Base-by-base conservation (phyloP, 2,888 invertebrate species). In the Eristalis arbustorum region DNA sequence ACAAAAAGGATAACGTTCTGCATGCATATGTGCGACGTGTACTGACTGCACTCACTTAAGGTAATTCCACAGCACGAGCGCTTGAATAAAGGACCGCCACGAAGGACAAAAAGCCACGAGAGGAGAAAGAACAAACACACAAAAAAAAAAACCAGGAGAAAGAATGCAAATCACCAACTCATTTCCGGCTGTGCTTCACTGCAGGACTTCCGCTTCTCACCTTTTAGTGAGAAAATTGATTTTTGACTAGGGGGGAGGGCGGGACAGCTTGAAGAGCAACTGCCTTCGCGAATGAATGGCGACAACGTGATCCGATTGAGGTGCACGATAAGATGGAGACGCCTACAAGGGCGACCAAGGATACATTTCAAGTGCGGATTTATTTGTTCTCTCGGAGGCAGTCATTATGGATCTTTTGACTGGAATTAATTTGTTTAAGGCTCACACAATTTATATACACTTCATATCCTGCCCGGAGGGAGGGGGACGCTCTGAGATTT, bases 231-330 rank as follows among this genome's bases (percentile, higher is more conserved):
- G 13, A 73, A 18, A 73, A 81, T 81, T 68, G 76, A 81, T 81
- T 77, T 73, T 77, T 49, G 59, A 71, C 63, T 63, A n/a, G n/a
- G n/a, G n/a, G n/a, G n/a, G n/a, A n/a, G n/a, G n/a, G n/a, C n/a
- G n/a, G n/a, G n/a, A n/a, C 14, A 14, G 3, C 11, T 14, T 14
- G 14, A 11, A n/a, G n/a, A 14, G 40, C 13, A 56, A 67, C 59
- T 69, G 59, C 22, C 25, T 25, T 61, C 28, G 69, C 49, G 22
- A 23, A 75, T 71, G 11, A 62, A 67, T 76, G 62, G 22, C 62
- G 73, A 34, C 81, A 49, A 85, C 85, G 85, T 81, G 81, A 77
- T 85, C 76, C 56, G 76, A 85, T 77, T 81, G 73, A 77, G 73
- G 77, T 64, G 77, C 69, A 22, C 49, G 85, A 85, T 81, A 85